These are phyloP conservation scores for Brenthis daphne DNA, from an alignment of 2,888 invertebrate genomes.

Conservation along the genomic window DNA sequence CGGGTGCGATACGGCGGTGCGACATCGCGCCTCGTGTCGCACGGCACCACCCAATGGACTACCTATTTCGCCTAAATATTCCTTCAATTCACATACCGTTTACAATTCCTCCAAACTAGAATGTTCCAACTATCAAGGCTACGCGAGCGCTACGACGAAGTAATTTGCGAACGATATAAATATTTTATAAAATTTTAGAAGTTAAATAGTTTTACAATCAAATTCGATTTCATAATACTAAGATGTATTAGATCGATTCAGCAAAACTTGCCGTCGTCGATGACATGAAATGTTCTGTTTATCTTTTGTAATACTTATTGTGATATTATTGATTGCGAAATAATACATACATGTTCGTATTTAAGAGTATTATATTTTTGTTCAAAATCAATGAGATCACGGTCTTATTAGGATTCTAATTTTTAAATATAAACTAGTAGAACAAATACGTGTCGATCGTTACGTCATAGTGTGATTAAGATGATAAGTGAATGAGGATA, in stretches of 20 bases:
- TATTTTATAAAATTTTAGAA: constrained; percentile 71
- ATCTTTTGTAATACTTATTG: background rate
- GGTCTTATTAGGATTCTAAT: constrained; percentile 4
- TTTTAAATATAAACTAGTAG: background rate
- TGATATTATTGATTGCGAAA: background rate
- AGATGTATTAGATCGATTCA: constrained; percentile 41
- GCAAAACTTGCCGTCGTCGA: constrained; percentile 24
- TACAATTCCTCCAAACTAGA: constrained; percentile 50
- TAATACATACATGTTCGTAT: background rate
- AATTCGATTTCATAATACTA: constrained; percentile 75
- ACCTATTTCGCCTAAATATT: constrained; percentile 53
- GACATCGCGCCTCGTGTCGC: constrained; percentile 5
- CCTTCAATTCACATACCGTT: constrained; percentile 53
- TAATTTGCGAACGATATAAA: constrained; percentile 67
- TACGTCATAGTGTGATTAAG: constrained; percentile 33
- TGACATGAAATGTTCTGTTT: constrained; percentile 8
- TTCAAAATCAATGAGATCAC: background rate
- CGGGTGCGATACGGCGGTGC: constrained; percentile 21
- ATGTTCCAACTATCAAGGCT: constrained; percentile 55
- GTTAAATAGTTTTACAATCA: constrained; percentile 64
- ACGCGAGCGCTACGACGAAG: constrained; percentile 63
- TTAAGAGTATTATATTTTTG: background rate
- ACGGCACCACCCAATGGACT: constrained; percentile 52
- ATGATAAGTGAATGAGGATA: constrained; percentile 70
- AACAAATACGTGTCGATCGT: constrained; percentile 27